A percentile compares a stretch with the other conserved stretches of the same genome.
Evolutionary conservation across 2,888 invertebrate species (phyloP).

Genomic region (Deilephila porcellus): DNA sequence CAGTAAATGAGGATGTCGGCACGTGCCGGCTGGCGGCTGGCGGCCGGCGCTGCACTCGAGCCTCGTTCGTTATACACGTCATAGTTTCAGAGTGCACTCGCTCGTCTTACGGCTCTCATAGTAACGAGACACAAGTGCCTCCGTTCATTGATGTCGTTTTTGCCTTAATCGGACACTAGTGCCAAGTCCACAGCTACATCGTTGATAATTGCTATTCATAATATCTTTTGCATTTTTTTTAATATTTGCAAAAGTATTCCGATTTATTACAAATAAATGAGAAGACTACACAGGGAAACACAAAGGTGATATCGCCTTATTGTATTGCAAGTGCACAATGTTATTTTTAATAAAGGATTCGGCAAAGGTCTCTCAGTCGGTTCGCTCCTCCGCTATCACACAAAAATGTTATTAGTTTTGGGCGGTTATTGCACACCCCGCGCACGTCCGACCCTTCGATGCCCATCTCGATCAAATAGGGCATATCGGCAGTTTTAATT

Average conservation of each 20-base stretch:
- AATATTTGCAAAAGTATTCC: neutral
- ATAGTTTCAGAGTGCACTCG: constrained; percentile 75
- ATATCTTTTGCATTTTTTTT: neutral
- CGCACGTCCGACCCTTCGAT: constrained; percentile 55
- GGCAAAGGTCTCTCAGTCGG: constrained; percentile 67
- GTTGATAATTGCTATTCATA: constrained; percentile 1
- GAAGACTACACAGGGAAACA: neutral
- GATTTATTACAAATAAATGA: neutral
- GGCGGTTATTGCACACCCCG: constrained; percentile 77
- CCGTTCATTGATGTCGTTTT: constrained; percentile 77
- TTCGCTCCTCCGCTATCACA: constrained; percentile 74
- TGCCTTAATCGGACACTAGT: constrained; percentile 60
- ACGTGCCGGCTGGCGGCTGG: constrained; percentile 63
- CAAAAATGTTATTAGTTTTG: constrained; percentile 84
- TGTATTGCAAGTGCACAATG: constrained; percentile 75
- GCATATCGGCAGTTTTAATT: constrained; percentile 69
- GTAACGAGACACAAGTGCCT: constrained; percentile 74
- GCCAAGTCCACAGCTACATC: constrained; percentile 48
- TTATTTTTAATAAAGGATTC: constrained; percentile 72
- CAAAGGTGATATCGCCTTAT: constrained; percentile 58
- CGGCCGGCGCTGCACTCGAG: constrained; percentile 65
- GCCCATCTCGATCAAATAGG: constrained; percentile 66
- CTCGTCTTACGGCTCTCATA: constrained; percentile 68
- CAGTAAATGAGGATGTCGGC: constrained; percentile 59
- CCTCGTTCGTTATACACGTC: constrained; percentile 78